Evolutionary conservation across 2,888 invertebrate genomes (phyloP).

Genomic region (Nemotelus nigrinus): DNA sequence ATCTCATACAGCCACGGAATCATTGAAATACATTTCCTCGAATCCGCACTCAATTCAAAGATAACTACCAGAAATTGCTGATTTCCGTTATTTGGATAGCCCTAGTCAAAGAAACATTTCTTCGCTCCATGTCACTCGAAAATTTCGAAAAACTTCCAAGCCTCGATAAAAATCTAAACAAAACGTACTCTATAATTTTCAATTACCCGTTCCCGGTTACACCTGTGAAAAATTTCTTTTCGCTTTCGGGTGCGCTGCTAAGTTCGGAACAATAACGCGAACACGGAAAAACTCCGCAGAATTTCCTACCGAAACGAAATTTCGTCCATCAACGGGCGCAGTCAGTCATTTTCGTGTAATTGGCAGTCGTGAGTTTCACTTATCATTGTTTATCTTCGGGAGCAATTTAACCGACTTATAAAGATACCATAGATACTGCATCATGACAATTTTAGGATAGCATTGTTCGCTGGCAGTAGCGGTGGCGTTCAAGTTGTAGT

Average conservation of each 20-base stretch:
- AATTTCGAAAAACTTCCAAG: neutral
- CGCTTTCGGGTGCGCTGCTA: neutral
- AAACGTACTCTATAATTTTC: constrained; percentile 41
- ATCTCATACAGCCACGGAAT: constrained; percentile 5
- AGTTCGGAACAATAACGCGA: neutral
- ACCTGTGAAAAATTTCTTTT: constrained; percentile 23
- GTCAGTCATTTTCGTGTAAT: constrained; percentile 35
- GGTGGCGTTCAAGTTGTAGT: too few relatives aligned
- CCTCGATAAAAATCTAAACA: constrained; percentile 37
- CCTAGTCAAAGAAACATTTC: neutral
- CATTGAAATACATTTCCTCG: constrained; percentile 43
- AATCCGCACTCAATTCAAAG: constrained; percentile 35
- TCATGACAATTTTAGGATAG: constrained; percentile 27
- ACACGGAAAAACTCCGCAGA: neutral
- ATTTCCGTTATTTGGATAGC: constrained; percentile 39
- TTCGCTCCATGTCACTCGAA: constrained; percentile 39
- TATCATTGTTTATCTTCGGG: constrained; percentile 48
- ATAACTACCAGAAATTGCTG: constrained; percentile 29
- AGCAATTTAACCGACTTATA: constrained; percentile 30
- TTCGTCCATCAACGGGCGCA: constrained; percentile 29
- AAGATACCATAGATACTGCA: constrained; percentile 5
- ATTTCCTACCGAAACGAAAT: neutral
- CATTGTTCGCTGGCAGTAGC: constrained; percentile 27
- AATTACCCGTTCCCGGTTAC: constrained; percentile 38
- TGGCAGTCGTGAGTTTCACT: constrained; percentile 50